These are phyloP conservation scores for Cottus gobio DNA, from an alignment of 2,113 vertebrate species.

Conservation along the genomic window DNA sequence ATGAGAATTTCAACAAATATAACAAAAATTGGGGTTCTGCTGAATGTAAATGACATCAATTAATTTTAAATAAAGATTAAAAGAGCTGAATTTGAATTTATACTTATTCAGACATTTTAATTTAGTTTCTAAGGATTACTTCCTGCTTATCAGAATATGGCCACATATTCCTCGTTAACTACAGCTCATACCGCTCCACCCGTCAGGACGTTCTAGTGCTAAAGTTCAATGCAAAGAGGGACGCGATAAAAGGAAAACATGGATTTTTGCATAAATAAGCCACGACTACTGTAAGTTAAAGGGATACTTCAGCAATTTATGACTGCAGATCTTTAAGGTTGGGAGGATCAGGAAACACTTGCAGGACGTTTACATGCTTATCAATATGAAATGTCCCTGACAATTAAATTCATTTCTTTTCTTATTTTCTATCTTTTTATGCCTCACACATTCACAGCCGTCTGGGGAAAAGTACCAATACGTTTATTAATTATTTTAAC, in stretches of 20 bases:
- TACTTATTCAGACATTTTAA: background rate
- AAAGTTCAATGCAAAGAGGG: background rate
- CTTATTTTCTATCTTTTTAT: background rate
- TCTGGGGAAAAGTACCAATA: background rate
- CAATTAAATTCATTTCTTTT: background rate
- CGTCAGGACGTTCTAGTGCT: background rate
- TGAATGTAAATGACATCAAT: background rate
- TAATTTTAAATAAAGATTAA: background rate
- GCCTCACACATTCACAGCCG: background rate
- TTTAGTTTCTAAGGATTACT: background rate
- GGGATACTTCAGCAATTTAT: background rate
- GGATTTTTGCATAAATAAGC: background rate
- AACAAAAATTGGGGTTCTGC: too few species aligned
- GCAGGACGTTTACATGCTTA: too few species aligned
- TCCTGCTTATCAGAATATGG: background rate
- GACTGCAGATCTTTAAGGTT: background rate
- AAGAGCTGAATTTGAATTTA: background rate
- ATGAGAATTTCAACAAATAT: too few species aligned
- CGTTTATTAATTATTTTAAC: constrained; percentile 5
- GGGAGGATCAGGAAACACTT: background rate
- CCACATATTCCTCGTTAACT: background rate
- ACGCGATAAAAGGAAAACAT: background rate
- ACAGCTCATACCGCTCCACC: background rate
- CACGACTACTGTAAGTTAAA: background rate
- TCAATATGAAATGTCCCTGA: background rate